Percentiles rank a stretch among this genome's conserved stretches.
Evolutionary conservation across 2,888 invertebrate genomes (phyloP).

Genomic region (Clunio marinus): DNA sequence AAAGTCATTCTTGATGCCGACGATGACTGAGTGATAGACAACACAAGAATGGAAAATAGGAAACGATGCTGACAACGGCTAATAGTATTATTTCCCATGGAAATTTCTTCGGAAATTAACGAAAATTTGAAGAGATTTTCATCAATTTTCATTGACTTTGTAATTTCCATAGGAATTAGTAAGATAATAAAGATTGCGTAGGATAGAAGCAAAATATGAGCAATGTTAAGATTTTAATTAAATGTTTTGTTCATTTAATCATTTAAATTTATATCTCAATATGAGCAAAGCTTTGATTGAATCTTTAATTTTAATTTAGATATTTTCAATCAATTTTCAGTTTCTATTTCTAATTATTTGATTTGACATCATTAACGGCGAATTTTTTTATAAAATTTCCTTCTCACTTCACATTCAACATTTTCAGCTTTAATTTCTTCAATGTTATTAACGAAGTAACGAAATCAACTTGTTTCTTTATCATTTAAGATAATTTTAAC

Average conservation of each 20-base stretch:
- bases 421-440: no score
- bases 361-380: no score
- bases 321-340: no score
- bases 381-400: no score
- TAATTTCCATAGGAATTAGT: conserved; percentile 15
- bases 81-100: conserved; percentile 25
- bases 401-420: no score
- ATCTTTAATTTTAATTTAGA: no score
- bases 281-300: no score
- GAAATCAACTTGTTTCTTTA: conserved; percentile 8
- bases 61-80: conserved; percentile 17
- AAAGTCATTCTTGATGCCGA: conserved; percentile 61
- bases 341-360: no score
- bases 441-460: no score
- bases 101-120: conserved; percentile 11
- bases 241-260: no score
- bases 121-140: conserved; percentile 1
- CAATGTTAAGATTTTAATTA: background rate
- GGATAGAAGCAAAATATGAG: background rate
- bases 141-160: background rate
- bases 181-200: conserved; percentile 13
- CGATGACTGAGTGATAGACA: conserved; percentile 45
- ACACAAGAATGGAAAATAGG: no score
- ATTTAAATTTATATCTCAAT: no score
- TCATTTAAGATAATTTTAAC: conserved; percentile 17